Conservation (phyloP, 2,113 vertebrate species). For the Takifugu bimaculatus region DNA sequence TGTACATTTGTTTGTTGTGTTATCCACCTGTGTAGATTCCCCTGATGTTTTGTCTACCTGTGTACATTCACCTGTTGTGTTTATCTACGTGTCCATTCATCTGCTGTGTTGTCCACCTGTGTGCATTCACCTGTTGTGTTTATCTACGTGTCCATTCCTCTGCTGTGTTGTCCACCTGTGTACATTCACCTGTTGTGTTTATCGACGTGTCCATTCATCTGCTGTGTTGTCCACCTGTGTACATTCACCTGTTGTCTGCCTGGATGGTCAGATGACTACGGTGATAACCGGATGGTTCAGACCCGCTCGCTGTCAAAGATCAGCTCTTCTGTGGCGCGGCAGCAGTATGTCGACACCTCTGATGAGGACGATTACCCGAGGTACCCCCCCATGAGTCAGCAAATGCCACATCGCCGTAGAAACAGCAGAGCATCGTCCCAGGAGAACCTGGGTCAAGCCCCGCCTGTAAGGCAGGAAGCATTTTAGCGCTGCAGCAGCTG, state of each 20-base stretch:
- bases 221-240: background rate
- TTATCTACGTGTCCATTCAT: background rate
- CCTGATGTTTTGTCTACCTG: background rate
- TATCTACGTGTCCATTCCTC: background rate
- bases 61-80: background rate
- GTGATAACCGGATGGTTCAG: constrained; percentile 59
- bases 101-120: background rate
- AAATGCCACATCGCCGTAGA: constrained; percentile 58
- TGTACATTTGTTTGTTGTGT: background rate
- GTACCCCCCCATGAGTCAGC: constrained; percentile 63
- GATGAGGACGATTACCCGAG: constrained; percentile 75
- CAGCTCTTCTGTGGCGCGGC: constrained; percentile 49
- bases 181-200: background rate
- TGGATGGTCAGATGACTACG: constrained; percentile 42
- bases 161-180: background rate
- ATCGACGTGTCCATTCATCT: too few relatives aligned
- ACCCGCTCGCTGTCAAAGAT: constrained; percentile 75
- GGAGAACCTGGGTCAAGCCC: constrained; percentile 71
- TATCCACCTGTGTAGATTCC: background rate
- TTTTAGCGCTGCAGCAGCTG: background rate
- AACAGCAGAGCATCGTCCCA: constrained; percentile 74
- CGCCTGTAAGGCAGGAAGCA: constrained; percentile 38
- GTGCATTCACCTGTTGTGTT: background rate
- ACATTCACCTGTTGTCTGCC: background rate
- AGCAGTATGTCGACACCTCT: constrained; percentile 81